Evolutionary conservation across 2,797 vertebrate genomes (phyloP).

Genomic region (Sparus aurata): DNA sequence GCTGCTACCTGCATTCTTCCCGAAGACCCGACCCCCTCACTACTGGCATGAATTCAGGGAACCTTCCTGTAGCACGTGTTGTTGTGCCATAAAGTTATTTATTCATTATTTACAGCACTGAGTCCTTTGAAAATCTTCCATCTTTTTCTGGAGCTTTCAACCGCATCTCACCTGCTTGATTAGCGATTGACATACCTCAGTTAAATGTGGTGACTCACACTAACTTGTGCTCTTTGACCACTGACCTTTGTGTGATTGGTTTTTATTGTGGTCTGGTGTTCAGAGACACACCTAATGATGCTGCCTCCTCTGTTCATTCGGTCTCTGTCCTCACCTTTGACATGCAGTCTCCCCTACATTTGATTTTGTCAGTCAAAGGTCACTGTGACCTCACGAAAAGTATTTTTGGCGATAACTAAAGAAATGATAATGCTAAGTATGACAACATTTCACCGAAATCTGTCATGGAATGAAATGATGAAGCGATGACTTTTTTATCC

Average conservation of each 20-base stretch:
- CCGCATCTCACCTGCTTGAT: no score
- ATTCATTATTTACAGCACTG: background rate
- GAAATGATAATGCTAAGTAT: no score
- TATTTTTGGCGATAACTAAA: no score
- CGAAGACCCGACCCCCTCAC: background rate
- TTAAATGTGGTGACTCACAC: background rate
- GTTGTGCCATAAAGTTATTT: background rate
- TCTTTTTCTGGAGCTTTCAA: background rate
- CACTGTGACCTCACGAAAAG: no score
- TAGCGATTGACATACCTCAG: background rate
- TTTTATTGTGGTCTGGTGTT: background rate
- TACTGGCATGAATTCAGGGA: background rate
- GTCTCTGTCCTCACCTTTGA: background rate
- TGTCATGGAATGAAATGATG: no score
- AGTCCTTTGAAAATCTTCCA: no score
- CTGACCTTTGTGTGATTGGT: conserved; percentile 1
- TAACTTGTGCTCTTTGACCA: background rate
- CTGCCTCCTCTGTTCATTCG: background rate
- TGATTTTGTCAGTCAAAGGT: background rate
- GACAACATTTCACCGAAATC: no score
- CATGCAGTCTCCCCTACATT: background rate
- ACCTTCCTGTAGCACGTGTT: background rate
- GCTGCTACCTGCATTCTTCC: background rate
- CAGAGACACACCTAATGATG: background rate
- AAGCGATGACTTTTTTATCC: no score